phyloP scores from a whole-genome alignment of 2,888 invertebrate species.

The Pristionchus japonicus region DNA sequence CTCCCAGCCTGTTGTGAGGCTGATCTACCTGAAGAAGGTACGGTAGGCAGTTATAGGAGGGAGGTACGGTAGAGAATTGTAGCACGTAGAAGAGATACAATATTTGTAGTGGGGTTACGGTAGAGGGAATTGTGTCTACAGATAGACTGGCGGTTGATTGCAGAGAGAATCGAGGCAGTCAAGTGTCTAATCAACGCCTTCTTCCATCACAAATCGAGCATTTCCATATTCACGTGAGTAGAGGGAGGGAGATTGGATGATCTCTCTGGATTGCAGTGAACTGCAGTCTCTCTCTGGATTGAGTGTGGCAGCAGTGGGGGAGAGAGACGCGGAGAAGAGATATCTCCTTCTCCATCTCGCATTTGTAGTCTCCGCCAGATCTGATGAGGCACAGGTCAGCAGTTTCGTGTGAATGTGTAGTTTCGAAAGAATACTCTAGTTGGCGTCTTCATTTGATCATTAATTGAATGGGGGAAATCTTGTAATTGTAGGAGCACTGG shows the following conservation, averaged over 20 bases:
- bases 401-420: not conserved
- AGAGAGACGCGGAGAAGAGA: slow-evolving; percentile 25
- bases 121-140: not conserved
- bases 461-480: not conserved
- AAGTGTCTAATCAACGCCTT: slow-evolving; percentile 60
- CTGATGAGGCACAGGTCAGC: slow-evolving; percentile 9
- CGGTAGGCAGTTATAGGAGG: not conserved
- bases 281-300: not conserved
- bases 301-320: not conserved
- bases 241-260: not conserved
- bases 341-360: slow-evolving; percentile 34
- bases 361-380: slow-evolving; percentile 13
- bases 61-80: not conserved
- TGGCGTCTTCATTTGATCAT: too few relatives aligned
- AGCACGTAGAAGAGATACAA: not conserved
- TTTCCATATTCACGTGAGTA: slow-evolving; percentile 24
- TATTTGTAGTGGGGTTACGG: not conserved
- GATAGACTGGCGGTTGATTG: not conserved
- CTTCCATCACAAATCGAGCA: slow-evolving; percentile 5
- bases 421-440: too few relatives aligned
- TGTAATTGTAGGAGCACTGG: not conserved
- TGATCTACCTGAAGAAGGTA: slow-evolving; percentile 17
- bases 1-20: not conserved
- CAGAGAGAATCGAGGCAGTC: slow-evolving; percentile 54
- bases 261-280: not conserved